Percentiles rank a stretch among this genome's conserved stretches.
These are phyloP conservation scores for Hippoglossus hippoglossus DNA, from an alignment of 2,797 vertebrate genomes.

Conservation along the genomic window DNA sequence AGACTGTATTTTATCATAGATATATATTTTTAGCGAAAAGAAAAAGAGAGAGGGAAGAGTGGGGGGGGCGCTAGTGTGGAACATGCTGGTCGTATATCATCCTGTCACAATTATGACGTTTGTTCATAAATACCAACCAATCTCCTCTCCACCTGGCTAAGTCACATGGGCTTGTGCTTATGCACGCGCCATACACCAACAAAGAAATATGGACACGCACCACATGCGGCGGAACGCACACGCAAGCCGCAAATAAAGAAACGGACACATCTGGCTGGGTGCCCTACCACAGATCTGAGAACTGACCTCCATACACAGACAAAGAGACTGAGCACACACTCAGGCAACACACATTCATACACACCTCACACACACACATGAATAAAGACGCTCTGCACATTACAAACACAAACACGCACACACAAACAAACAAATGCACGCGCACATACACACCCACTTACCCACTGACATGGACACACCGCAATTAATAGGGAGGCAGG, in stretches of 20 bases:
- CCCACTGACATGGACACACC: constrained; percentile 59
- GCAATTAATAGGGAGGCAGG: constrained; percentile 84
- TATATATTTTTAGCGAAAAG: constrained; percentile 81
- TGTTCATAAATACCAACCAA: constrained; percentile 89
- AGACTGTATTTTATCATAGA: constrained; percentile 82
- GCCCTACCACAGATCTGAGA: constrained; percentile 59
- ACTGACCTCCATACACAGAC: constrained; percentile 69
- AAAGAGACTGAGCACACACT: constrained; percentile 47
- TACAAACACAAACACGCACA: constrained; percentile 51
- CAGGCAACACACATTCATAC: constrained; percentile 34
- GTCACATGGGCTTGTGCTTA: constrained; percentile 78
- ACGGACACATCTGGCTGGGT: constrained; percentile 56
- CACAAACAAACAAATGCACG: constrained; percentile 70
- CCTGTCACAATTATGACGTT: constrained; percentile 91
- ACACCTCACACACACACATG: constrained; percentile 36
- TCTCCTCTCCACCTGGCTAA: constrained; percentile 87
- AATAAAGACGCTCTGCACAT: constrained; percentile 34
- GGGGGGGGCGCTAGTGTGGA: constrained; percentile 54
- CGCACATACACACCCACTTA: constrained; percentile 51
- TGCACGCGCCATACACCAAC: constrained; percentile 55
- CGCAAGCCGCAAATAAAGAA: constrained; percentile 58
- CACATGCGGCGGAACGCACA: constrained; percentile 33
- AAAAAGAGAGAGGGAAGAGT: constrained; percentile 63
- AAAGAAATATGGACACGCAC: constrained; percentile 59
- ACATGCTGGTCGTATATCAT: constrained; percentile 85